Evolutionary conservation across 2,888 invertebrate genomes (phyloP), one percentile per base, ranked within the genome.

Genomic region (Hypomecis atomaria): DNA sequence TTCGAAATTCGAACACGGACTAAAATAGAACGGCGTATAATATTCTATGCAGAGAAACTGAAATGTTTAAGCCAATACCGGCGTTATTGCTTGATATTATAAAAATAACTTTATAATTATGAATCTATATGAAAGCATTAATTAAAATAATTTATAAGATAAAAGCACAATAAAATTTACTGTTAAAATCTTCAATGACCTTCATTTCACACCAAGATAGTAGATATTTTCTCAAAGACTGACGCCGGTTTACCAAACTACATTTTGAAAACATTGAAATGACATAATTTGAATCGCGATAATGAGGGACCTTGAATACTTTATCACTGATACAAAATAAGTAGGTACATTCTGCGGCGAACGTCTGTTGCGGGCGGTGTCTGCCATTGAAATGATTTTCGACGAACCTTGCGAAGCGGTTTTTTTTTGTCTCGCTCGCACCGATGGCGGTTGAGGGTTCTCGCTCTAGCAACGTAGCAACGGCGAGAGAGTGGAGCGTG

Each of bases 391-490:
- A 71, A 68, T 70, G 55, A 63, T 49, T 34, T 61, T 60, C 54
- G n/a, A n/a, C 38, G 48, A 45, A 34, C 43, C 63, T 53, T 66
- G 45, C 34, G 40, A 48, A 50, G 48, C 56, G 34, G n/a, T 0
- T 36, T 62, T 43, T n/a, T 49, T 67, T 36, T 49, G 48, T 70
- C 65, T 23, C 59, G 47, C 44, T 65, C 67, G 58, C 67, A 55
- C 69, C 52, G 47, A 43, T 9, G 7, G 34, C 44, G 50, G 37
- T 40, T 23, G 13, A 4, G 13, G 8, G 10, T 13, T 62, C 58
- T 62, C 62, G 45, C 49, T 65, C 68, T 59, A 8, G 40, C 49
- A 47, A 37, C 64, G 47, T 57, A 48, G 54, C 66, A 55, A 37
- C 56, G 54, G 44, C 50, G 13, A 52, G 63, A n/a, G 59, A 42